Evolutionary conservation across 2,888 invertebrate species (phyloP).

Genomic region (Eristalis arbustorum): DNA sequence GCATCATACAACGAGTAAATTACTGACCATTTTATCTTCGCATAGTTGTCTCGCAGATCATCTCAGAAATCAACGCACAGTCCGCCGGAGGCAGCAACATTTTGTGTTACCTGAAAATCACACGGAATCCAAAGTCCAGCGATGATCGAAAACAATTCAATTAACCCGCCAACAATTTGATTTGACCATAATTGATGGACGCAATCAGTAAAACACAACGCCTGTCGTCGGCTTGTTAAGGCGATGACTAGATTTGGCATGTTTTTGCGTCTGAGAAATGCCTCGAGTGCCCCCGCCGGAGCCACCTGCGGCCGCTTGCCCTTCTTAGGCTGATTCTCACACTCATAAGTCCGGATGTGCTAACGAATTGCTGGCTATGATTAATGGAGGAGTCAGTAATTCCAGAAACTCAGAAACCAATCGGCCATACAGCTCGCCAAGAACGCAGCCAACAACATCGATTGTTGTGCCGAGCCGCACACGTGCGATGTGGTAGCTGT

Average conservation of each 20-base stretch:
- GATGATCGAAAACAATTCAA: not conserved
- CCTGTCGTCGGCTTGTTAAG: not conserved
- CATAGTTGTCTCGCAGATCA: too few species aligned
- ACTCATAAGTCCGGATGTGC: not conserved
- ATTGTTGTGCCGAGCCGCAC: not conserved
- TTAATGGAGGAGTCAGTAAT: not conserved
- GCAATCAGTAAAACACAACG: not conserved
- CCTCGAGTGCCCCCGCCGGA: not conserved
- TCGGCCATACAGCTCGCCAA: not conserved
- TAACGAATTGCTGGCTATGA: not conserved
- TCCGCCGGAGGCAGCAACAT: too few species aligned
- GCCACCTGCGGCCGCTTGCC: not conserved
- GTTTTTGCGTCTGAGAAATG: not conserved
- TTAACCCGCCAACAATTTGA: too few species aligned
- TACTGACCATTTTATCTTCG: too few species aligned
- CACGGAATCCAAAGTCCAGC: not conserved
- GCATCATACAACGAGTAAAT: too few species aligned
- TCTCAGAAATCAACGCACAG: too few species aligned
- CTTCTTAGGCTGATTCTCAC: not conserved
- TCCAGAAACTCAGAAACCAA: not conserved
- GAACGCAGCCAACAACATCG: not conserved
- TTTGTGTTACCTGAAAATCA: too few species aligned
- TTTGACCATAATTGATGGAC: not conserved
- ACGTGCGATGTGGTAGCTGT: not conserved
- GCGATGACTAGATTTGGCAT: not conserved